These are phyloP conservation scores for Halcyon chelicuti DNA, from an alignment of 2,797 vertebrate species.

Conservation along the genomic window DNA sequence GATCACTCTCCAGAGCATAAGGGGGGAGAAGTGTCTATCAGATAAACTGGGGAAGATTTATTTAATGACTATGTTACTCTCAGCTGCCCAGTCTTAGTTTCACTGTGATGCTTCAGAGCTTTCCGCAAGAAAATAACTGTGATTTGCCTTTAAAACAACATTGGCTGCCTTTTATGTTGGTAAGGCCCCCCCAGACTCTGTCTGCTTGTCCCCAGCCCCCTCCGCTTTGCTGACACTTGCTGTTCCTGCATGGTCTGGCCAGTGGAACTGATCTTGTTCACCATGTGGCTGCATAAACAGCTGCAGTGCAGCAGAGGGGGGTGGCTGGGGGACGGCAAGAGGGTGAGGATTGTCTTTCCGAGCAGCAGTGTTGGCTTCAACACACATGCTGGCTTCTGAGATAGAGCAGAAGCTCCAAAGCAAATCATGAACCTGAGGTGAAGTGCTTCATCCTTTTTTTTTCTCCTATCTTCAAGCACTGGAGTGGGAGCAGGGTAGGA, in stretches of 20 bases:
- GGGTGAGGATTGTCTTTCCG: not conserved
- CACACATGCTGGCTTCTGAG: no score
- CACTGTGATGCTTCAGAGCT: not conserved
- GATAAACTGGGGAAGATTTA: not conserved
- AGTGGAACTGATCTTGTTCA: not conserved
- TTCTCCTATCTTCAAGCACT: rapidly evolving
- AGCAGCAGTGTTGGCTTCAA: not conserved
- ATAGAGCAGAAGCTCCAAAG: not conserved
- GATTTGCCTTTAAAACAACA: not conserved
- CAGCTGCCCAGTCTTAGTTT: not conserved
- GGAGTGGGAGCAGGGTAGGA: not conserved
- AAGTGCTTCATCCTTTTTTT: not conserved
- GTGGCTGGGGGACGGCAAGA: not conserved
- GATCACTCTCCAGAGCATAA: rapidly evolving
- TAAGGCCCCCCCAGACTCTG: not conserved
- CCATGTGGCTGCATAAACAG: constrained; percentile 56
- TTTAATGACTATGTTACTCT: not conserved
- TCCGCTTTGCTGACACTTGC: not conserved
- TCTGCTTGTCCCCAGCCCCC: not conserved
- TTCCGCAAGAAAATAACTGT: not conserved
- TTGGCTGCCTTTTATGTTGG: not conserved
- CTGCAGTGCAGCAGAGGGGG: constrained; percentile 12
- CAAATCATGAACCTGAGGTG: not conserved
- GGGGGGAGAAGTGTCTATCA: not conserved
- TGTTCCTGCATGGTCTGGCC: not conserved